Evolutionary conservation across 2,797 vertebrate species (phyloP).

Genomic region (Clarias fuscus): DNA sequence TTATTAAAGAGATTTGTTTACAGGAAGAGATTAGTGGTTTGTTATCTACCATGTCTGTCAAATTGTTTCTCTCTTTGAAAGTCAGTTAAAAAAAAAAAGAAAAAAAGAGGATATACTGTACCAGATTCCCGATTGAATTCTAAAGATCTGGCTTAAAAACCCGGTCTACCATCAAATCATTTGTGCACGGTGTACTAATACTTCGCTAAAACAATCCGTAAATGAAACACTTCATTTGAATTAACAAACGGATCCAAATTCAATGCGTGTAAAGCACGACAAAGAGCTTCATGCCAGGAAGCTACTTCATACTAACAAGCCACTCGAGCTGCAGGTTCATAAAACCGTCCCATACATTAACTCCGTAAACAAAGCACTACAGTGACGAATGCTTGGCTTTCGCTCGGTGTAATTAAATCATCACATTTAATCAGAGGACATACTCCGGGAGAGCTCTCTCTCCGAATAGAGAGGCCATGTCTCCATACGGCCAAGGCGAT

Average conservation of each 20-base stretch:
- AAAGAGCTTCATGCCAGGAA: slow-evolving; percentile 19
- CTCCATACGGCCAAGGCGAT: slow-evolving; percentile 52
- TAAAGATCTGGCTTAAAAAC: neutral
- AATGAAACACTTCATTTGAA: slow-evolving; percentile 21
- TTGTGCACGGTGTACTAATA: neutral
- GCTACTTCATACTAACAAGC: slow-evolving; percentile 21
- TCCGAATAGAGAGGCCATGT: slow-evolving; percentile 27
- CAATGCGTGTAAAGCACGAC: slow-evolving; percentile 4
- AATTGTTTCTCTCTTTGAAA: neutral
- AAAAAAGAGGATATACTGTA: too few relatives aligned
- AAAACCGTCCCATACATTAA: slow-evolving; percentile 42
- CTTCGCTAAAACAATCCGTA: neutral
- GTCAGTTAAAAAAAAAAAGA: neutral
- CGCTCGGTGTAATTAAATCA: slow-evolving; percentile 39
- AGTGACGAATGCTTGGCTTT: slow-evolving; percentile 28
- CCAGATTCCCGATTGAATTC: neutral
- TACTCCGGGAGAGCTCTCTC: slow-evolving; percentile 34
- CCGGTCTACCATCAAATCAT: neutral
- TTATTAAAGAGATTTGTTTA: neutral
- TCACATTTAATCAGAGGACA: slow-evolving; percentile 48
- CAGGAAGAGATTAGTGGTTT: neutral
- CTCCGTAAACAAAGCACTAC: slow-evolving; percentile 34
- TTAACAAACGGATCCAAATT: slow-evolving; percentile 4
- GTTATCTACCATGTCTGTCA: neutral
- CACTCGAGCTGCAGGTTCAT: slow-evolving; percentile 23